A percentile compares a stretch with the other conserved stretches of the same genome.
These are phyloP conservation scores for Ceratotherium simum DNA, from an alignment of 2,113 vertebrate genomes.

Conservation along the genomic window DNA sequence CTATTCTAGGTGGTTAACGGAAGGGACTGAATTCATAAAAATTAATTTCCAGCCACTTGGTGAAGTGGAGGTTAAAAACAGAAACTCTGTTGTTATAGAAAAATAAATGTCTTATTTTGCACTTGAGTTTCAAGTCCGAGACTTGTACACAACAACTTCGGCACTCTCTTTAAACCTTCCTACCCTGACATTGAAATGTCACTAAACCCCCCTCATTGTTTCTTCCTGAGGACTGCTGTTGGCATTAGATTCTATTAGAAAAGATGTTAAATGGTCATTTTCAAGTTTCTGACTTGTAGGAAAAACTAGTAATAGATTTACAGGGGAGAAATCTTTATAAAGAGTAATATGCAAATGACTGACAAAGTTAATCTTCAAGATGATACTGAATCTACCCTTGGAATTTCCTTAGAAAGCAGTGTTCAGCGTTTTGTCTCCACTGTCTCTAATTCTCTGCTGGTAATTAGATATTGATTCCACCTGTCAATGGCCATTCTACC, in stretches of 20 bases:
- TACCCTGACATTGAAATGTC: background rate
- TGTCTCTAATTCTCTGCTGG: conserved; percentile 84
- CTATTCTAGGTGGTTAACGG: too few species aligned
- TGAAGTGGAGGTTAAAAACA: background rate
- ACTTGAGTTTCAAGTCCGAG: fast-evolving
- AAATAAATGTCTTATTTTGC: background rate
- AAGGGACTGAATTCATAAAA: background rate
- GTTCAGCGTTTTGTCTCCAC: conserved; percentile 74
- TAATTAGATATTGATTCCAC: conserved; percentile 94
- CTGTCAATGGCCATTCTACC: conserved; percentile 87
- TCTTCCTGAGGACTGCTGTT: fast-evolving
- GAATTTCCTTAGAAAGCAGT: conserved; percentile 76
- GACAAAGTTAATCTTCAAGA: conserved; percentile 86
- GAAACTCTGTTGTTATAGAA: background rate
- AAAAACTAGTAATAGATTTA: conserved; percentile 82
- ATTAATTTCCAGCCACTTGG: background rate
- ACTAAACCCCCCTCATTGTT: fast-evolving
- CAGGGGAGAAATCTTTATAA: conserved; percentile 76
- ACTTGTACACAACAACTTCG: background rate
- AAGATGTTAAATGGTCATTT: background rate
- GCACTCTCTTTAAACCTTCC: background rate
- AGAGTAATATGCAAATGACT: conserved; percentile 85
- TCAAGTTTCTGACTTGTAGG: conserved; percentile 79
- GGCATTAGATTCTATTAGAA: background rate
- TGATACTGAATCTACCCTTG: conserved; percentile 82